These are phyloP conservation scores for Lamellibrachia columna DNA, from an alignment of 2,888 invertebrate genomes.

Conservation along the genomic window DNA sequence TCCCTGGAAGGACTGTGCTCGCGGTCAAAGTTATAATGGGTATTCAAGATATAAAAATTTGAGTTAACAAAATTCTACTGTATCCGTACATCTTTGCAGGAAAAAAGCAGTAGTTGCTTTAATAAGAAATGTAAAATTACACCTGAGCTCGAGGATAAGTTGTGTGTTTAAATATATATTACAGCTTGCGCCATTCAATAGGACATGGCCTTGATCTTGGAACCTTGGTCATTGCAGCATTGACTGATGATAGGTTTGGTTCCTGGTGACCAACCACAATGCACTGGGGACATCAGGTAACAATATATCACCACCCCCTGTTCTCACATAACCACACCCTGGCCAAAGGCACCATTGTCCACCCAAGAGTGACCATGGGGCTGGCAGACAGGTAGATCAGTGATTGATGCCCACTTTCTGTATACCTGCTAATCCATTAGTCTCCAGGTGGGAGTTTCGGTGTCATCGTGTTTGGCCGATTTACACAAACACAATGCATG, in stretches of 20 bases:
- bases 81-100: background rate
- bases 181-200: background rate
- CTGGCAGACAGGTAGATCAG: background rate
- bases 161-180: background rate
- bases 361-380: background rate
- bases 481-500: background rate
- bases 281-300: background rate
- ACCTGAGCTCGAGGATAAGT: background rate
- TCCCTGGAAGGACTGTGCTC: background rate
- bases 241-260: background rate
- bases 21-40: background rate
- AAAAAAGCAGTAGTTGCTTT: background rate
- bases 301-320: slow-evolving; percentile 9
- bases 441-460: background rate
- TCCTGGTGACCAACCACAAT: background rate
- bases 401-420: background rate
- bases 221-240: background rate
- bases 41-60: background rate
- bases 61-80: background rate
- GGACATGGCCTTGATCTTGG: background rate
- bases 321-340: background rate
- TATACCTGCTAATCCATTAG: background rate
- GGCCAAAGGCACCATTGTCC: background rate
- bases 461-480: background rate
- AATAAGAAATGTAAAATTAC: background rate